phyloP scores from a whole-genome alignment of 2,113 vertebrate genomes.

The Aspiorhynchus laticeps region DNA sequence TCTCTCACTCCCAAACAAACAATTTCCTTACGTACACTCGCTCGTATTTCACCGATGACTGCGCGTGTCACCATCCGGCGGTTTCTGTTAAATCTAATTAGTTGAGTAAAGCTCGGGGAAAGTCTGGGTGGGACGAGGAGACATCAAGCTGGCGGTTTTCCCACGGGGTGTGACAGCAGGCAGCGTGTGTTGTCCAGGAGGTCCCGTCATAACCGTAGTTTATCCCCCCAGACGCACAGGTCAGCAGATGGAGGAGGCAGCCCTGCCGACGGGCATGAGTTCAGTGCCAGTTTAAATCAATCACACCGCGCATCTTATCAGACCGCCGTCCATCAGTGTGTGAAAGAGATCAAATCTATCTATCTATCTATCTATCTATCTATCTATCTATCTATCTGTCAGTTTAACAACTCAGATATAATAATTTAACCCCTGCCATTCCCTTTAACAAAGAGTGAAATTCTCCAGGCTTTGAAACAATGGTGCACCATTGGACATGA shows the following conservation, averaged over 20 bases:
- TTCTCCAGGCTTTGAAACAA: background rate
- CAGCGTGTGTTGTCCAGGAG: slow-evolving; percentile 43
- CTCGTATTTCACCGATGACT: slow-evolving; percentile 1
- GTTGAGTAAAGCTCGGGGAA: slow-evolving; percentile 27
- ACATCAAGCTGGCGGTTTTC: slow-evolving; percentile 70
- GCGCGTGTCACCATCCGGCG: slow-evolving; percentile 12
- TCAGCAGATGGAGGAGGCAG: slow-evolving; percentile 63
- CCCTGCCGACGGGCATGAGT: slow-evolving; percentile 67
- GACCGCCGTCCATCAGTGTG: background rate
- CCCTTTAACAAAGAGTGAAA: background rate
- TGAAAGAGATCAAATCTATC: background rate
- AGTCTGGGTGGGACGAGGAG: slow-evolving; percentile 20
- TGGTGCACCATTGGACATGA: background rate
- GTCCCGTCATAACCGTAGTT: slow-evolving; percentile 49
- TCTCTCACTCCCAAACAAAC: background rate
- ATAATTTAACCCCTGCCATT: background rate
- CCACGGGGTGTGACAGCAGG: slow-evolving; percentile 59
- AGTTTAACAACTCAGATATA: background rate
- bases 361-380: slow-evolving; percentile 15
- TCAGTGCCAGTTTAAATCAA: slow-evolving; percentile 67
- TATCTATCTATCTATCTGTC: slow-evolving; percentile 4
- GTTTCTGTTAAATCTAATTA: slow-evolving; percentile 27
- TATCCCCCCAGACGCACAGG: slow-evolving; percentile 62
- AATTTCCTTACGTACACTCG: background rate
- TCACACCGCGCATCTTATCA: slow-evolving; percentile 59